Evolutionary conservation across 2,113 vertebrate genomes (phyloP).

Genomic region (Saccopteryx leptura): DNA sequence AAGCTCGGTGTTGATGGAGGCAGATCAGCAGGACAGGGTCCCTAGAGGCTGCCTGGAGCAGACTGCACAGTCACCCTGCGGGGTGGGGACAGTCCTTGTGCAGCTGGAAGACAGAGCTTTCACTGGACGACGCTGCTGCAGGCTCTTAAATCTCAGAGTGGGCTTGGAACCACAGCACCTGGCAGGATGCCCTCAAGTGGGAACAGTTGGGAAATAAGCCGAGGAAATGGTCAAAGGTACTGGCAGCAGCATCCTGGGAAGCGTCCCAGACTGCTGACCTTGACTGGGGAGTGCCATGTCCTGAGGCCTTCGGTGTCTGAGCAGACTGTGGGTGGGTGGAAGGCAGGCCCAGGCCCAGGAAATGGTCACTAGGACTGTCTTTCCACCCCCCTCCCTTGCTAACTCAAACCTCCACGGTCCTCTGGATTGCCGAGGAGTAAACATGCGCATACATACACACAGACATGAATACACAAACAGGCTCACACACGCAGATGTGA

Average conservation of each 20-base stretch:
- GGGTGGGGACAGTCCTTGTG: fast-evolving
- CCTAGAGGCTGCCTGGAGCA: background rate
- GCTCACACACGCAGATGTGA: no score
- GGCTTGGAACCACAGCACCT: background rate
- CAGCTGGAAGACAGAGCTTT: fast-evolving
- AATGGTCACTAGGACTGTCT: background rate
- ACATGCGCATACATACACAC: background rate
- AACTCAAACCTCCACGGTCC: fast-evolving
- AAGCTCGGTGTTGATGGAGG: fast-evolving
- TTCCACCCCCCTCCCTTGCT: fast-evolving
- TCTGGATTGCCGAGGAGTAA: fast-evolving
- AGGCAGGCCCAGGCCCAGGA: background rate
- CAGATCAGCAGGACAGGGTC: fast-evolving
- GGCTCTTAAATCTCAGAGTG: fast-evolving
- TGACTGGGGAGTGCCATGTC: background rate
- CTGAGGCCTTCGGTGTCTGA: background rate
- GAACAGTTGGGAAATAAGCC: background rate
- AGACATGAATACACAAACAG: no score
- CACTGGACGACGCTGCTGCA: fast-evolving
- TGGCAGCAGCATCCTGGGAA: fast-evolving
- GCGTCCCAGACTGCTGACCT: background rate
- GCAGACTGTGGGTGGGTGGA: fast-evolving
- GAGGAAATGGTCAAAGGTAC: background rate
- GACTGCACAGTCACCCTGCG: background rate
- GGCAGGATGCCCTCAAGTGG: fast-evolving